Base-by-base conservation (phyloP, 2,113 vertebrate genomes). In the Dicentrarchus labrax region DNA sequence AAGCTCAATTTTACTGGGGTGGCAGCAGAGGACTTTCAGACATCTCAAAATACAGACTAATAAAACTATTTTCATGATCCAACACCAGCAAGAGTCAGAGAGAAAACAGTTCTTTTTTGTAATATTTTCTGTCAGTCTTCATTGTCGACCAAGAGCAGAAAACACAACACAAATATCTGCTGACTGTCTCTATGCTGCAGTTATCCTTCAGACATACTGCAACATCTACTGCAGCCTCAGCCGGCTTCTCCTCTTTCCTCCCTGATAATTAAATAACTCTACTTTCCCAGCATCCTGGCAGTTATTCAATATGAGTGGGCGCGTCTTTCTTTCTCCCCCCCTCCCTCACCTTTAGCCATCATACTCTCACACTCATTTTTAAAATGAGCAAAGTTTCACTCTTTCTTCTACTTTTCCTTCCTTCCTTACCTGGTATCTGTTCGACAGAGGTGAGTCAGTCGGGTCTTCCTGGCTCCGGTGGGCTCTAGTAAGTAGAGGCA, bases 401-500 rank as follows among this genome's bases (percentile, higher is more conserved):
- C 22, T 56, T 41, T 56, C 19, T 43, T 22, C 0, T 48, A 5
- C 13, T 8, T 16, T 60, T 45, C n/a, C 24, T 22, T 30, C 17
- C 53, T 5, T 13, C 8, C 83, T 72, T 76, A 96, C 96, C 96
- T 94, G 51, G 91, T 93, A n/a, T 97, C 96, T 22, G 90, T 95
- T 5, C 94, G 89, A 24, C 95, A 96, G 62, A 96, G 61, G 84
- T 96, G 95, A 0, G 95, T 96, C 67, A 97, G 93, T 62, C 91
- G 93, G 71, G 94, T 95, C 89, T 90, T 96, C 62, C 89, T 82
- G 45, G 80, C 51, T 45, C 95, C 95, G 2, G 86, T 77, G 41
- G 93, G 80, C 85, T 97, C 96, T 82, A 97, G 89, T 72, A 96
- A 88, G 89, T 95, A 96, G 56, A 96, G 74, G 75, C 95, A 96